A percentile compares a stretch with the other conserved stretches of the same genome.
phyloP scores from a whole-genome alignment of 2,113 vertebrate species.

The Halcyon senegalensis region DNA sequence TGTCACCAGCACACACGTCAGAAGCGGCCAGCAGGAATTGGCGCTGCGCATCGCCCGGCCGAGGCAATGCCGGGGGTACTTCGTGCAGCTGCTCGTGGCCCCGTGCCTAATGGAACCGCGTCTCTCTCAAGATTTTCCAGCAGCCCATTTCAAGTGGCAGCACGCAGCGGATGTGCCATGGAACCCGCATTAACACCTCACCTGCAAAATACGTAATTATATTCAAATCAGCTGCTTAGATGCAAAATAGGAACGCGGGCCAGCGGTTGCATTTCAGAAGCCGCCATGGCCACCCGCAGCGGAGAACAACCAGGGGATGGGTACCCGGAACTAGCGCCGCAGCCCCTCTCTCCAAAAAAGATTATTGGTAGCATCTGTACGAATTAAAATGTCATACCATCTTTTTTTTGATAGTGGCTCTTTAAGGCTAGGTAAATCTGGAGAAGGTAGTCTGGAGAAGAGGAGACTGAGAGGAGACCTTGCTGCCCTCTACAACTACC shows the following conservation, averaged over 20 bases:
- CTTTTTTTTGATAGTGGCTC: background rate
- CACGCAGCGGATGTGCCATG: conserved; percentile 32
- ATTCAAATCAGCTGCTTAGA: conserved; percentile 35
- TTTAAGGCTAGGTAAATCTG: background rate
- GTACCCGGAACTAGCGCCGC: background rate
- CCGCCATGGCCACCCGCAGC: background rate
- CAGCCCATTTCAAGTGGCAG: conserved; percentile 52
- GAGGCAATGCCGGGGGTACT: conserved; percentile 33
- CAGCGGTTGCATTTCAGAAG: background rate
- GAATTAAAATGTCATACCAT: background rate
- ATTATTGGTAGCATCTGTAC: background rate
- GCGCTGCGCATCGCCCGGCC: background rate
- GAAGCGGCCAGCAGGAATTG: conserved; percentile 10
- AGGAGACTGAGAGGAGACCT: too few species aligned
- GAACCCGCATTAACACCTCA: conserved; percentile 36
- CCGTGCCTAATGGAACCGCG: conserved; percentile 33
- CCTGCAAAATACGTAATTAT: conserved; percentile 49
- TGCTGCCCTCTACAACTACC: too few species aligned
- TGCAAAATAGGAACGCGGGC: conserved; percentile 11
- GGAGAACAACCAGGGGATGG: background rate
- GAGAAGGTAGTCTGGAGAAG: too few species aligned
- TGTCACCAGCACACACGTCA: conserved; percentile 35
- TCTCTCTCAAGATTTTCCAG: conserved; percentile 59
- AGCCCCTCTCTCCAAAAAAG: background rate
- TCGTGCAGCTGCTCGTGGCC: conserved; percentile 40